These are phyloP conservation scores for Trachemys scripta DNA, from an alignment of 2,113 vertebrate genomes.

Conservation along the genomic window DNA sequence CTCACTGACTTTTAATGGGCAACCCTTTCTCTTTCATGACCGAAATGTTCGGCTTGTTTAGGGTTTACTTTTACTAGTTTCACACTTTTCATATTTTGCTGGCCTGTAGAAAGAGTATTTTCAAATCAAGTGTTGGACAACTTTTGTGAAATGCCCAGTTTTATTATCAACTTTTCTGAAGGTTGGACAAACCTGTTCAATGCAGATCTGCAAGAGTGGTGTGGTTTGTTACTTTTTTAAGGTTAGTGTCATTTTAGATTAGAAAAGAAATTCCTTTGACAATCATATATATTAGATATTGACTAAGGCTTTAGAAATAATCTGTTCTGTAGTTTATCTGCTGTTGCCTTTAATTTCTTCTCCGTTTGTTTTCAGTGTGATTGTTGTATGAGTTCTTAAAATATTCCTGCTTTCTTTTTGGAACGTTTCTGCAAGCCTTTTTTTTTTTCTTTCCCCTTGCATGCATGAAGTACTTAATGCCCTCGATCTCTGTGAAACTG, in stretches of 20 bases:
- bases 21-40: not conserved
- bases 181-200: not conserved
- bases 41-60: not conserved
- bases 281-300: slow-evolving; percentile 20
- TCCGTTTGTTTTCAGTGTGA: slow-evolving; percentile 29
- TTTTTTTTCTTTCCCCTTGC: not conserved
- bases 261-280: not conserved
- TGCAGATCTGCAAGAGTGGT: not conserved
- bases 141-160: not conserved
- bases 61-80: not conserved
- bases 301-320: slow-evolving; percentile 19
- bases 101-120: not conserved
- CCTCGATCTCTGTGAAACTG: slow-evolving; percentile 66
- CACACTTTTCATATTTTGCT: not conserved
- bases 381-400: slow-evolving; percentile 13
- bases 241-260: not conserved
- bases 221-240: not conserved
- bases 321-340: not conserved
- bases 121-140: not conserved
- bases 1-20: not conserved
- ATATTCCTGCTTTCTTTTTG: slow-evolving; percentile 33
- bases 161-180: not conserved
- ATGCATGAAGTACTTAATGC: slow-evolving; percentile 67
- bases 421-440: slow-evolving; percentile 60
- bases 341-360: slow-evolving; percentile 41